Conservation (phyloP, 2,113 vertebrate species). For the Thymallus thymallus region DNA sequence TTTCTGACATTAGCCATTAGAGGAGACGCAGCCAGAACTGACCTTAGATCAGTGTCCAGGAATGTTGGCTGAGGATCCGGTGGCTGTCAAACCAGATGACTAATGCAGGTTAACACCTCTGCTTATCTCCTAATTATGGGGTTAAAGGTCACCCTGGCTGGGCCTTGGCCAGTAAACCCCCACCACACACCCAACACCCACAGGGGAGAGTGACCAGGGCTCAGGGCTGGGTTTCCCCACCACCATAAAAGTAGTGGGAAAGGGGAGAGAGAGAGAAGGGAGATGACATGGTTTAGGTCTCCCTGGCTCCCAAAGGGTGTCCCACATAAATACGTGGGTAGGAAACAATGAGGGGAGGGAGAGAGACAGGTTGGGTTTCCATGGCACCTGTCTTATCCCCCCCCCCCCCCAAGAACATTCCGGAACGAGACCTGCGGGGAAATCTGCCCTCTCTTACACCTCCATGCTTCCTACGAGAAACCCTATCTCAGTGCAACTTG, state of each 20-base stretch:
- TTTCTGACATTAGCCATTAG: too few relatives aligned
- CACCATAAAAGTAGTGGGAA: too few relatives aligned
- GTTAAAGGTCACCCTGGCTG: conserved; percentile 1
- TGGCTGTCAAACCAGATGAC: not conserved
- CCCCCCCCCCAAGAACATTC: not conserved
- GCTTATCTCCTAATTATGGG: conserved; percentile 2
- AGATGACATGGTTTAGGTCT: too few relatives aligned
- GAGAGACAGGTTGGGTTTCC: not conserved
- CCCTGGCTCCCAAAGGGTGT: too few relatives aligned
- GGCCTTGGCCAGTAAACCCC: not conserved
- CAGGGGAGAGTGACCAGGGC: too few relatives aligned
- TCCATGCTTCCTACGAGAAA: not conserved
- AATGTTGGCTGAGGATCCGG: not conserved
- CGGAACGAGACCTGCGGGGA: not conserved
- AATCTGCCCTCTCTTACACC: not conserved
- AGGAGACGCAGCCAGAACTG: too few relatives aligned
- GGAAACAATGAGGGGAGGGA: too few relatives aligned
- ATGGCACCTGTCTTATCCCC: not conserved
- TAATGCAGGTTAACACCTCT: too few relatives aligned
- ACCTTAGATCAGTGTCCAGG: too few relatives aligned
- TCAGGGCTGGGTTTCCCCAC: not conserved
- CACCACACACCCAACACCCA: not conserved
- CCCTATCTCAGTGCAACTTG: too few relatives aligned
- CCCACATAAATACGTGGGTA: too few relatives aligned
- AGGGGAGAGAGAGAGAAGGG: too few relatives aligned